Conservation (phyloP, 2,797 vertebrate species). For the Platyrinchus mystaceus region DNA sequence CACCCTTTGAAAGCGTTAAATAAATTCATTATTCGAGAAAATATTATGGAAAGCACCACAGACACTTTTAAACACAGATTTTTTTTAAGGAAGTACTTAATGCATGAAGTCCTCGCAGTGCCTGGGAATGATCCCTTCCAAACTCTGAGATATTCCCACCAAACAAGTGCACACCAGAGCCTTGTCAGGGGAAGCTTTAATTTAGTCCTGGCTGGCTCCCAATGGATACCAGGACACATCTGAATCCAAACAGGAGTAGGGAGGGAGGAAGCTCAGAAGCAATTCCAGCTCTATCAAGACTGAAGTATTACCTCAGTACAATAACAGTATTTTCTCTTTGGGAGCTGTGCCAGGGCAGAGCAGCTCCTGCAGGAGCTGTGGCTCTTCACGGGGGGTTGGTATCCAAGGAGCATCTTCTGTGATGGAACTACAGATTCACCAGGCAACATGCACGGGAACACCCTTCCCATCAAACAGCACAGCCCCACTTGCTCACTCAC, state of each 20-base stretch:
- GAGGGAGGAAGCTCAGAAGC: slow-evolving; percentile 18
- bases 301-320: slow-evolving; percentile 24
- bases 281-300: slow-evolving; percentile 33
- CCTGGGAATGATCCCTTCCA: neutral
- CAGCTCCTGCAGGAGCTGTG: neutral
- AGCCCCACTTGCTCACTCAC: neutral
- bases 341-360: neutral
- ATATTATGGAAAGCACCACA: neutral
- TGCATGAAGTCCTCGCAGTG: neutral
- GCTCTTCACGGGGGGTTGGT: neutral
- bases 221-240: slow-evolving; percentile 36
- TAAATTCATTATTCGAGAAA: neutral
- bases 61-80: neutral
- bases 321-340: neutral
- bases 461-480: neutral
- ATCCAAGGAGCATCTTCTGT: neutral
- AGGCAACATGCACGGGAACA: neutral
- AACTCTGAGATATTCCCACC: neutral
- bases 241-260: slow-evolving; percentile 41
- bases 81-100: neutral
- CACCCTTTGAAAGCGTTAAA: neutral
- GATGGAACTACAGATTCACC: neutral
- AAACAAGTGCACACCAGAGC: slow-evolving; percentile 16
- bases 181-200: slow-evolving; percentile 4
- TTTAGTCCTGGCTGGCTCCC: slow-evolving; percentile 54